Evolutionary conservation across 2,888 invertebrate species (phyloP).

Genomic region (Xestobium rufovillosum): DNA sequence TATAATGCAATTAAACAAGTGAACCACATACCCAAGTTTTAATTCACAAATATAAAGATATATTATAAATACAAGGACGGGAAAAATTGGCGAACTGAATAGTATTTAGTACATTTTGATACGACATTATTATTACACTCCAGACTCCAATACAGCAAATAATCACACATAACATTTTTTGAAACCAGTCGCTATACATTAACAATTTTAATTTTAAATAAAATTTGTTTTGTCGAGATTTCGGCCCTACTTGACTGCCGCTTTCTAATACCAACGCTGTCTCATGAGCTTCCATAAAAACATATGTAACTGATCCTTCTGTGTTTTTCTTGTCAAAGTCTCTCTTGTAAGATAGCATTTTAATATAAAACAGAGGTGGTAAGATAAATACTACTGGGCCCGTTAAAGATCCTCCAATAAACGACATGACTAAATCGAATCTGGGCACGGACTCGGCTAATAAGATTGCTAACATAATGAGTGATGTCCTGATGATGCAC

Average conservation of each 20-base stretch:
- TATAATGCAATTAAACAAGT: constrained; percentile 4
- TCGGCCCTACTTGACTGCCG: constrained; percentile 1
- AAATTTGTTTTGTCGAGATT: constrained; percentile 1
- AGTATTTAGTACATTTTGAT: constrained; percentile 60
- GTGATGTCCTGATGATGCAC: constrained; percentile 59
- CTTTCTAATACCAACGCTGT: too few species aligned
- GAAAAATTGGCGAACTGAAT: constrained; percentile 58
- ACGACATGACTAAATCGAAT: constrained; percentile 78
- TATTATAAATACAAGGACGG: constrained; percentile 66
- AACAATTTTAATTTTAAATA: constrained; percentile 20
- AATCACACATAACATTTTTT: constrained; percentile 40
- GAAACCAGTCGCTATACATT: constrained; percentile 8
- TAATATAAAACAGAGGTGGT: constrained; percentile 74
- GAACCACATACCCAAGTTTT: neutral
- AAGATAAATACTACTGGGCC: constrained; percentile 79
- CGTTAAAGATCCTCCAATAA: constrained; percentile 77
- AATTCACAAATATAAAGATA: constrained; percentile 29
- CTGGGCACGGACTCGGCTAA: constrained; percentile 76
- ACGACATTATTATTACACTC: constrained; percentile 62
- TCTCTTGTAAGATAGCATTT: constrained; percentile 51
- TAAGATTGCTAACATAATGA: constrained; percentile 64
- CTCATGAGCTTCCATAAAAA: neutral
- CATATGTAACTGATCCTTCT: constrained; percentile 9
- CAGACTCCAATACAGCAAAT: constrained; percentile 56
- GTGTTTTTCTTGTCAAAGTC: constrained; percentile 29